These are phyloP conservation scores for Drosophila conformis DNA, from an alignment of 2,888 invertebrate genomes.

Conservation along the genomic window DNA sequence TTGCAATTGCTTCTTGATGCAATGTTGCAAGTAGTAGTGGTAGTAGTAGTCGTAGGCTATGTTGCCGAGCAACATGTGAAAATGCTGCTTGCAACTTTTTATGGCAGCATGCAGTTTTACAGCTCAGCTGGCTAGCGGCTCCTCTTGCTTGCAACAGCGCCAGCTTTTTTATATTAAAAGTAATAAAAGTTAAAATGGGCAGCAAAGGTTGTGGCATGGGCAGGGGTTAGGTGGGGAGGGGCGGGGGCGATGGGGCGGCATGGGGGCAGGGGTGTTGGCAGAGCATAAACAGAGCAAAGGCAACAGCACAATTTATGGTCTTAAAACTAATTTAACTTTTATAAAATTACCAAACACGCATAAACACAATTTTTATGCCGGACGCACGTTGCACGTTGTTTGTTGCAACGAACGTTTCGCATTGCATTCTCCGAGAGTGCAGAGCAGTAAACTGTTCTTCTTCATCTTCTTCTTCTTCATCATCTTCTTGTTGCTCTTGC, in stretches of 20 bases:
- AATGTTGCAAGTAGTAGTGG: conserved; percentile 33
- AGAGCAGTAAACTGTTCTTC: conserved; percentile 70
- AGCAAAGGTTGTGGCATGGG: conserved; percentile 15
- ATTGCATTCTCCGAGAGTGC: conserved; percentile 45
- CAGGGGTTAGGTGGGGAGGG: not conserved
- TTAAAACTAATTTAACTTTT: conserved; percentile 81
- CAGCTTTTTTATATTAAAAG: conserved; percentile 79
- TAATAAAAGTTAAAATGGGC: conserved; percentile 81
- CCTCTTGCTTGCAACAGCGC: conserved; percentile 52
- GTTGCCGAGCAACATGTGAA: conserved; percentile 61
- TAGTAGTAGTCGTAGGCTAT: conserved; percentile 26
- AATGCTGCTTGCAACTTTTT: conserved; percentile 71
- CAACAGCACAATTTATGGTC: conserved; percentile 74
- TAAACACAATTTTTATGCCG: conserved; percentile 82
- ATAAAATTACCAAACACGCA: conserved; percentile 81
- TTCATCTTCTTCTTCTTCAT: conserved; percentile 11
- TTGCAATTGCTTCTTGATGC: conserved; percentile 39
- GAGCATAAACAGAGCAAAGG: conserved; percentile 20
- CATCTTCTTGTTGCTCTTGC: conserved; percentile 25
- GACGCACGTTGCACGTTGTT: conserved; percentile 67
- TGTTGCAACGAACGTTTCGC: conserved; percentile 46
- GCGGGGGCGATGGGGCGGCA: no score
- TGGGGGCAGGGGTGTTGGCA: not conserved
- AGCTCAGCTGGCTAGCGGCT: conserved; percentile 60
- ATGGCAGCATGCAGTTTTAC: conserved; percentile 76